Evolutionary conservation across 2,888 invertebrate species (phyloP), one percentile per base, ranked within the genome.

Genomic region (Epiblema foenella): DNA sequence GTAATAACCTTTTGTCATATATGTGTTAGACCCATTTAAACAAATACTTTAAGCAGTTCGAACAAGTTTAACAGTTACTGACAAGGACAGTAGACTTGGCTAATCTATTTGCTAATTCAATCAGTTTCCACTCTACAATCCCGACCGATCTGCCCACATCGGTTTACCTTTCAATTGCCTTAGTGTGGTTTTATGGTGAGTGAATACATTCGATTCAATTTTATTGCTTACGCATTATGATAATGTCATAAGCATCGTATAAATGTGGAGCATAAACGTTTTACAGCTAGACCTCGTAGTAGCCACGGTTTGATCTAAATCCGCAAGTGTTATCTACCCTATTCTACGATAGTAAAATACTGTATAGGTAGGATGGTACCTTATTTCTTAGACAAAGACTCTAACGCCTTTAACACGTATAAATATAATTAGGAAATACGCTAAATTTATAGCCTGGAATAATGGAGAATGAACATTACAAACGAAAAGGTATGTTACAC

Each of bases 221-320:
- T 87, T 87, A 89, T 86, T 83, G 84, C 84, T 80, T 80, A 80
- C 77, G 76, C 84, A 85, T 87, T 85, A 87, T 81, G 81, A 83
- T 88, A 86, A 85, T 86, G 82, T 83, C 82, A 86, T 85, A 86
- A 86, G 83, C 79, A 82, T 77, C 75, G 77, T 74, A 79, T 88
- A 86, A 84, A 84, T 83, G 79, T 77, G 76, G 79, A 77, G 80
- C 81, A 81, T 85, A 83, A 84, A 85, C 81, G 77, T 88, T 88
- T 86, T 87, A 88, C 81, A 76, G 77, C 75, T 76, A 75, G 73
- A 75, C 75, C 74, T 74, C 63, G 37, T 73, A 78, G 80, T 75
- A 78, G 77, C 75, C 75, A 73, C n/a, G n/a, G 77, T 77, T 75
- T 68, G 66, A 73, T 74, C 79, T 79, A 77, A 81, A 83, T 82